Conservation (phyloP, 1,140 invertebrate species). For the Heliconius nattereri region DNA sequence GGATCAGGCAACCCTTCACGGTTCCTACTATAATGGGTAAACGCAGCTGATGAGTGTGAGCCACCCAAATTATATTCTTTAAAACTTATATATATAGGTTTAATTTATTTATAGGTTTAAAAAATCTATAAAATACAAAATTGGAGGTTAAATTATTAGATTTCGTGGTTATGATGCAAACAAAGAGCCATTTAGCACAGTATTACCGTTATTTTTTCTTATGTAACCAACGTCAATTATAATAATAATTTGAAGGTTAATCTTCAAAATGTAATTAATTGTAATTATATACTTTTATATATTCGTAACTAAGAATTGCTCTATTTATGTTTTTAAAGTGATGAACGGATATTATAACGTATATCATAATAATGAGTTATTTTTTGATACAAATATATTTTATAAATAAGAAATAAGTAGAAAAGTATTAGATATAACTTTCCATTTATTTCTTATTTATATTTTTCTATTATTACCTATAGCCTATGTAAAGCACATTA, state of each 20-base stretch:
- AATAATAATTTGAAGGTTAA: slow-evolving; percentile 9
- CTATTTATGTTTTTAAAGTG: not conserved
- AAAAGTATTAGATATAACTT: not conserved
- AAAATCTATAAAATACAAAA: too few species aligned
- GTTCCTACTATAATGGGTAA: too few species aligned
- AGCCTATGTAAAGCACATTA: not conserved
- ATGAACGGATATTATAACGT: not conserved
- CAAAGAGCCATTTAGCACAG: too few species aligned
- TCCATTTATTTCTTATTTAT: too few species aligned
- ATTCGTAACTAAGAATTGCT: not conserved
- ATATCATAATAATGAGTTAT: not conserved
- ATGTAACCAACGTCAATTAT: slow-evolving; percentile 6
- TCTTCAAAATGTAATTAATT: slow-evolving; percentile 8
- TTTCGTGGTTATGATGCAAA: too few species aligned
- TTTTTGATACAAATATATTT: not conserved
- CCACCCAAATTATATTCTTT: too few species aligned
- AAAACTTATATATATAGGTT: too few species aligned
- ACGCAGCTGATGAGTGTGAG: too few species aligned
- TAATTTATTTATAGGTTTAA: too few species aligned
- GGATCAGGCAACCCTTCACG: too few species aligned
- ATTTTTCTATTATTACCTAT: too few species aligned
- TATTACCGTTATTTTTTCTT: not conserved
- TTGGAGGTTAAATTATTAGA: too few species aligned
- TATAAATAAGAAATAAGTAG: not conserved
- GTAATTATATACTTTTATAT: slow-evolving; percentile 2